Evolutionary conservation across 2,888 invertebrate genomes (phyloP).

Genomic region (Eupithecia pulchellata): DNA sequence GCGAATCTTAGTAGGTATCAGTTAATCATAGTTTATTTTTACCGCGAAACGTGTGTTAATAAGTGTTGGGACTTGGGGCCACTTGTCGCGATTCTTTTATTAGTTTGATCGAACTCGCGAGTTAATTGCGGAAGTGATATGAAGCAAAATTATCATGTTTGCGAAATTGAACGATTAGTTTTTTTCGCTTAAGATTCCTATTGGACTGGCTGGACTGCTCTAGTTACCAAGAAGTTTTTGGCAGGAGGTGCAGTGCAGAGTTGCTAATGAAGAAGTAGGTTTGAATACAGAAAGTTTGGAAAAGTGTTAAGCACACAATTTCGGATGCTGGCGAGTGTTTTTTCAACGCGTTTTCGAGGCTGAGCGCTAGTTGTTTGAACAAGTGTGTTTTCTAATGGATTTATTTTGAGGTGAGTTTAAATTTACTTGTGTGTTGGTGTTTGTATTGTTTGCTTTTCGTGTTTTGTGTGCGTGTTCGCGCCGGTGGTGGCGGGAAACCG

Average conservation of each 20-base stretch:
- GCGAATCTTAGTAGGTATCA: conserved; percentile 82
- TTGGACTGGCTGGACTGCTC: conserved; percentile 59
- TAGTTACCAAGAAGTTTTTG: conserved; percentile 60
- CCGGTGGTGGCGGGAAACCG: conserved; percentile 84
- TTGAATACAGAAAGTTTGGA: conserved; percentile 79
- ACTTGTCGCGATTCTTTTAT: conserved; percentile 73
- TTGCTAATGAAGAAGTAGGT: conserved; percentile 68
- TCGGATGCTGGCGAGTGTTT: conserved; percentile 80
- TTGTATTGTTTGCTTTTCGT: conserved; percentile 83
- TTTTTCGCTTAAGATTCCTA: conserved; percentile 59
- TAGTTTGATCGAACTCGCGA: conserved; percentile 71
- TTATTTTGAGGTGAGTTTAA: conserved; percentile 86
- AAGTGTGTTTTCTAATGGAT: conserved; percentile 86
- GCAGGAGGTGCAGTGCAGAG: conserved; percentile 63
- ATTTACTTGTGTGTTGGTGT: conserved; percentile 85
- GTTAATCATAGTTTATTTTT: conserved; percentile 86
- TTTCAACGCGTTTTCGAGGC: conserved; percentile 85
- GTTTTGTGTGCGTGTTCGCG: conserved; percentile 83
- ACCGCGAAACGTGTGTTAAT: conserved; percentile 82
- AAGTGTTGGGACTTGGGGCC: conserved; percentile 79
- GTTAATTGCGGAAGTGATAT: conserved; percentile 73
- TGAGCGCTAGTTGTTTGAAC: conserved; percentile 86
- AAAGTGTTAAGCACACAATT: conserved; percentile 79
- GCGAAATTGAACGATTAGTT: conserved; percentile 60
- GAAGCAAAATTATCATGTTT: conserved; percentile 59